Percentiles rank a stretch among this genome's conserved stretches.
Conservation (phyloP, 2,113 vertebrate species). For the Platysternon megacephalum region DNA sequence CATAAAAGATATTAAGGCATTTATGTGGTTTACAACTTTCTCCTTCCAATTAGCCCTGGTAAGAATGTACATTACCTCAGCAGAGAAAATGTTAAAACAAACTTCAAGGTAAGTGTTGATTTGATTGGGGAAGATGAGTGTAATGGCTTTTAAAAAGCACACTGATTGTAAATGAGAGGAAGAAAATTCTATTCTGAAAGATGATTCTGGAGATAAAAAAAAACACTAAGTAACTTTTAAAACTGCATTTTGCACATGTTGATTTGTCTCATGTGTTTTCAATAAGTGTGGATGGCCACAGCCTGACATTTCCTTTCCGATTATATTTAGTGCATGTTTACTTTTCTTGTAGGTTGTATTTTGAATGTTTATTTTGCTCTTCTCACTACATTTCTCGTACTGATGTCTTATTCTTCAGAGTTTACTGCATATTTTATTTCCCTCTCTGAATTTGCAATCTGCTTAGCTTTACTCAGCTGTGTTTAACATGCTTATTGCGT, state of each 20-base stretch:
- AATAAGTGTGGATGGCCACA: not conserved
- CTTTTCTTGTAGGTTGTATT: slow-evolving; percentile 49
- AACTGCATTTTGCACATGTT: slow-evolving; percentile 10
- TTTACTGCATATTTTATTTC: slow-evolving; percentile 62
- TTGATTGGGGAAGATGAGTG: not conserved
- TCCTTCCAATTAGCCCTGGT: slow-evolving; percentile 7
- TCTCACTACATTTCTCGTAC: slow-evolving; percentile 56
- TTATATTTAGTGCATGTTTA: slow-evolving; percentile 7
- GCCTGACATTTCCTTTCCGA: slow-evolving; percentile 41
- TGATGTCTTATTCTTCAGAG: slow-evolving; percentile 55
- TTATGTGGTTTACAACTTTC: not conserved
- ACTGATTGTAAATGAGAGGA: not conserved
- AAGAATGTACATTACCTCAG: not conserved
- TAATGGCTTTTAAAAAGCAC: not conserved
- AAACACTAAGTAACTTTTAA: not conserved
- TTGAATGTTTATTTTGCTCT: slow-evolving; percentile 59
- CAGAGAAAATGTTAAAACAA: slow-evolving; percentile 21
- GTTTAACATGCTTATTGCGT: slow-evolving; percentile 35
- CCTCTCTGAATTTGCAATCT: slow-evolving; percentile 51
- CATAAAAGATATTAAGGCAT: not conserved
- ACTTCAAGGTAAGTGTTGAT: accelerated
- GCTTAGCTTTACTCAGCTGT: slow-evolving; percentile 61
- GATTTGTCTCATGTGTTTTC: slow-evolving; percentile 21
- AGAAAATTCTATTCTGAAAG: slow-evolving; percentile 11
- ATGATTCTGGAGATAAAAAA: slow-evolving; percentile 17